Evolutionary conservation across 1,140 invertebrate genomes (phyloP), one percentile per base, ranked within the genome.

Genomic region (Amyelois transitella): DNA sequence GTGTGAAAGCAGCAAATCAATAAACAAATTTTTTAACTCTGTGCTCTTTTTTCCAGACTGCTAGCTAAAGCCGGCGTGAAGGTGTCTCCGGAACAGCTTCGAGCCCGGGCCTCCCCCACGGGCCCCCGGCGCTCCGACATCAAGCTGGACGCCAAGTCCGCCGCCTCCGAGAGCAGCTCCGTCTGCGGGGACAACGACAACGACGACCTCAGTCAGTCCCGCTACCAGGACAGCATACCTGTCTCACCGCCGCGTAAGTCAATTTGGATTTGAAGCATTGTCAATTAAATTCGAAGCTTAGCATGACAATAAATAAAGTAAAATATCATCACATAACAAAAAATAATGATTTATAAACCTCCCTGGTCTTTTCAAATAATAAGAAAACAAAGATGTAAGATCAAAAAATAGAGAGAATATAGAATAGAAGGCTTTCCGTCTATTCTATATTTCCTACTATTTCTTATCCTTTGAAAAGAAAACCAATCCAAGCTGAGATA

Each of bases 61-160:
- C 79, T 96, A 32, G 94, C 94, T 18, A 97, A 96, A 81, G 95
- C 95, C 0, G 95, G 95, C 1, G 94, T 96, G 0, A 96, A 96
- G 83, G 94, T 96, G 48, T 95, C 94, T 17, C 91, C 95, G 0
- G 94, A 94, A 3, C 95, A 96, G 71, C 75, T 96, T 10, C 85
- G 94, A 8, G 95, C 95, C 0, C 88, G 95, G 2, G 94, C 94
- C 0, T 96, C 95, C 0, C 95, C 95, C 2, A 96, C 95, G 0
- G 94, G 94, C 7, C 93, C 94, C 0, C 90, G 94, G n/a, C 90
- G 94, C 14, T 92, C 92, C 5, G 94, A 95, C 64, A 91, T 94
- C 67, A 92, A 95, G 67, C 73, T 96, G 54, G 95, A 96, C 63
- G 89, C 94, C 5, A 91, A 91, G 68, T 90, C 90, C 0, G 92